Evolutionary conservation across 2,888 invertebrate genomes (phyloP), one percentile per base, ranked within the genome.

Genomic region (Creontiades dilutus): DNA sequence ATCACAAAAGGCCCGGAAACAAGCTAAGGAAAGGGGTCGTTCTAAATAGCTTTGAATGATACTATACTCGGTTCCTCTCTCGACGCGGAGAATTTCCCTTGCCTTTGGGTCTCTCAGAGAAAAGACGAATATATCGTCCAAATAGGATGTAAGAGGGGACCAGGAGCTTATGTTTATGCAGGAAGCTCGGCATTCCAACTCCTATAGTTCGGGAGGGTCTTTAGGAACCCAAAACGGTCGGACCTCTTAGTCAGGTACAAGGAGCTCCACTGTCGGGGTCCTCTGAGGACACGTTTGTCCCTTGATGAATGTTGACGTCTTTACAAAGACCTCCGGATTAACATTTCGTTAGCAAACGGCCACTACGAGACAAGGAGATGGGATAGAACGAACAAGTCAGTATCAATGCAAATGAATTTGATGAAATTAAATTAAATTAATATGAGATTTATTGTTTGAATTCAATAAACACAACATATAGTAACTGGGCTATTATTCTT

Each of bases 31-130:
- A 68, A 68, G 23, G 68, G 27, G 23, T 19, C 5, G 52, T 68
- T 68, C 68, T 23, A 68, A 68, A 68, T 68, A 68, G 68, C 68
- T 68, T 19, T 68, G 68, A 68, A 68, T 68, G 68, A 68, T 68
- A 23, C 61, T 9, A 19, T 16, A n/a, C 68, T 19, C 19, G 23
- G 27, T 68, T 68, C 19, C 68, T 12, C 27, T 19, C 19, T 23
- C 19, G 68, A 68, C 68, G 23, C 61, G 61, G 61, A 19, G 61
- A 19, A 61, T 19, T 19, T 61, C 23, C 68, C 23, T 52, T 52
- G 52, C 52, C 52, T 52, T 16, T 52, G 52, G 52, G 52, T 16
- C 52, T 14, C 52, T 37, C 37, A 37, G 52, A 52, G 52, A 52
- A 52, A 52, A 52, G 52, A 52, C 52, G 52, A 52, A 52, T 52